These are phyloP conservation scores for Pica pica DNA, from an alignment of 2,113 vertebrate species.

Conservation along the genomic window DNA sequence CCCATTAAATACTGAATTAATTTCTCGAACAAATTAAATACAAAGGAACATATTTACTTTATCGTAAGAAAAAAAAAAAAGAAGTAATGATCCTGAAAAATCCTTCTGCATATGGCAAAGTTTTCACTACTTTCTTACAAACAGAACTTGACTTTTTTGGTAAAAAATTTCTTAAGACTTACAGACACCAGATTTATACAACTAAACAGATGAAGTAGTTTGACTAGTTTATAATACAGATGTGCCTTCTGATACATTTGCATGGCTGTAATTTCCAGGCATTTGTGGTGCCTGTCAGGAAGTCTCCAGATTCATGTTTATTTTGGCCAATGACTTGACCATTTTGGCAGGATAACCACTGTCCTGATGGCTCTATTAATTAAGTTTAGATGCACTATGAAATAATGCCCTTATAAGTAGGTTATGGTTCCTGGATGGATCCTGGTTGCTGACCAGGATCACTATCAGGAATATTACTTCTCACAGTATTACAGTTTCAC, in stretches of 20 bases:
- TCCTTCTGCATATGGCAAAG: neutral
- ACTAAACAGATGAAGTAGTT: neutral
- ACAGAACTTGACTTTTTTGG: neutral
- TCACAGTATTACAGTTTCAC: neutral
- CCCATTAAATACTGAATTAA: neutral
- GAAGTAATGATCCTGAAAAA: neutral
- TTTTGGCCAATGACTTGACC: neutral
- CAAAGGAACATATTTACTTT: neutral
- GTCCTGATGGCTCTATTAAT: neutral
- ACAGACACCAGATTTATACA: neutral
- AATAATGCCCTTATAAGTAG: neutral
- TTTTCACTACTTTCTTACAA: slow-evolving; percentile 18
- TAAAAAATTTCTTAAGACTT: neutral
- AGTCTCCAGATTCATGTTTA: neutral
- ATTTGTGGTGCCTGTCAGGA: neutral
- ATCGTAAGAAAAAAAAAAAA: neutral
- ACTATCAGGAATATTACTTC: neutral
- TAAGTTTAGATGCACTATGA: neutral
- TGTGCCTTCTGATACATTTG: neutral
- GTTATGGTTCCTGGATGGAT: neutral
- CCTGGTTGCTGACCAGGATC: neutral
- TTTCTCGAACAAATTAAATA: slow-evolving; percentile 28
- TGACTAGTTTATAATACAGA: neutral
- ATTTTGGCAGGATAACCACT: neutral
- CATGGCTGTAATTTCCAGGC: neutral